Evolutionary conservation across 1,140 invertebrate species (phyloP).

Genomic region (Saccostrea glomerata): DNA sequence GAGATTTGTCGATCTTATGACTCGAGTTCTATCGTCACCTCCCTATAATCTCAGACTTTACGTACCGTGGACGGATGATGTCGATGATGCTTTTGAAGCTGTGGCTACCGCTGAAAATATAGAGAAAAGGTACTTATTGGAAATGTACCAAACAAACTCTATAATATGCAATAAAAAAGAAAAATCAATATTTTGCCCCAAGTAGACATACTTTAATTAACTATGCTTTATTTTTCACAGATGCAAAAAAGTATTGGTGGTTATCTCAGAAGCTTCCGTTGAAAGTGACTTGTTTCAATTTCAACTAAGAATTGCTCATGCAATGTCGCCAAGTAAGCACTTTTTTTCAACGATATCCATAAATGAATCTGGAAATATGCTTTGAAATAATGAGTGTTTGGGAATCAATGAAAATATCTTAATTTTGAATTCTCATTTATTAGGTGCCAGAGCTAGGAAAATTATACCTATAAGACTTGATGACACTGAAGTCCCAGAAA

Average conservation of each 20-base stretch:
- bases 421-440: neutral
- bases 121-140: conserved; percentile 29
- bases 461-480: conserved; percentile 39
- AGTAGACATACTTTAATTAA: neutral
- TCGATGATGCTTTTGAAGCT: neutral
- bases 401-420: too few species aligned
- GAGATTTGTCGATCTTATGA: conserved; percentile 16
- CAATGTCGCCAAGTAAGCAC: conserved; percentile 38
- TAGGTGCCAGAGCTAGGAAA: conserved; percentile 37
- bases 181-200: too few species aligned
- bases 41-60: conserved; percentile 32
- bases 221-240: neutral
- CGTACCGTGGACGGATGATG: conserved; percentile 21
- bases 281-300: conserved; percentile 39
- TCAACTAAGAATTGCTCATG: conserved; percentile 34
- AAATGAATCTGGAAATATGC: neutral
- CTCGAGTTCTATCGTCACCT: neutral
- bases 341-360: neutral
- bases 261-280: neutral
- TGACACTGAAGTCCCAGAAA: neutral
- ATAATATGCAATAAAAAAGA: too few species aligned
- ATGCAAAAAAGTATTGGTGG: conserved; percentile 40
- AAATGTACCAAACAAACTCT: neutral
- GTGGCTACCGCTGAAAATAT: conserved; percentile 35
- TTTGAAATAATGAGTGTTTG: neutral